These are phyloP conservation scores for Lomographa bimaculata DNA, from an alignment of 2,888 invertebrate genomes.

Conservation along the genomic window DNA sequence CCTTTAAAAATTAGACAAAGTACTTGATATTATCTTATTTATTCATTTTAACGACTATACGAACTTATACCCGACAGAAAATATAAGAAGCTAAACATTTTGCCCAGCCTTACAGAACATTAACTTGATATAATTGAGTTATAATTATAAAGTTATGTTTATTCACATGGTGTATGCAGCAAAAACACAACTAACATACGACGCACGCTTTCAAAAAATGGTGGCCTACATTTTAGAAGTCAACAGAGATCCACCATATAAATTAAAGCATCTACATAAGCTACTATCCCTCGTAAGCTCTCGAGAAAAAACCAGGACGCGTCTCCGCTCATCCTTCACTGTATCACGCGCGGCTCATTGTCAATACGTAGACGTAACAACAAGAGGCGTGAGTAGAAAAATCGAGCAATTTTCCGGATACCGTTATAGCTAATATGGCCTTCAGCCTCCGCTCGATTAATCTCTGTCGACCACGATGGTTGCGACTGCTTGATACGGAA, in stretches of 20 bases:
- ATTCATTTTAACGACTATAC: too few relatives aligned
- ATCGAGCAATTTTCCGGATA: constrained; percentile 77
- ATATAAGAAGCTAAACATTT: too few relatives aligned
- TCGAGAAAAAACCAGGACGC: constrained; percentile 32
- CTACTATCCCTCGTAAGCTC: constrained; percentile 31
- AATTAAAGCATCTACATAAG: constrained; percentile 36
- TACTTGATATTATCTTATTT: too few relatives aligned
- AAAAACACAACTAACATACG: too few relatives aligned
- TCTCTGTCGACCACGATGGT: constrained; percentile 74
- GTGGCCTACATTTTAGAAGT: constrained; percentile 22
- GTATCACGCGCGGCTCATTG: constrained; percentile 58
- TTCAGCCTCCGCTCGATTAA: constrained; percentile 71
- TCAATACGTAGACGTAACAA: constrained; percentile 66
- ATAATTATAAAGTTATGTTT: too few relatives aligned
- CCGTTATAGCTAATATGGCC: constrained; percentile 77
- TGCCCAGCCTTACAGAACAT: too few relatives aligned
- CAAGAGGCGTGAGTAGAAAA: constrained; percentile 70
- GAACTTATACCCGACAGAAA: too few relatives aligned
- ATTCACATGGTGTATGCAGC: too few relatives aligned
- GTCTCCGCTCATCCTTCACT: constrained; percentile 40
- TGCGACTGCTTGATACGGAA: constrained; percentile 62
- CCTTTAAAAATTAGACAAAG: too few relatives aligned
- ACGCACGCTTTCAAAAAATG: not conserved
- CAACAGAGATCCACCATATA: constrained; percentile 29
- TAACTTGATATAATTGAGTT: too few relatives aligned